A percentile compares a stretch with the other conserved stretches of the same genome.
phyloP scores from a whole-genome alignment of 1,140 invertebrate species.

The Vollenhovia emeryi region DNA sequence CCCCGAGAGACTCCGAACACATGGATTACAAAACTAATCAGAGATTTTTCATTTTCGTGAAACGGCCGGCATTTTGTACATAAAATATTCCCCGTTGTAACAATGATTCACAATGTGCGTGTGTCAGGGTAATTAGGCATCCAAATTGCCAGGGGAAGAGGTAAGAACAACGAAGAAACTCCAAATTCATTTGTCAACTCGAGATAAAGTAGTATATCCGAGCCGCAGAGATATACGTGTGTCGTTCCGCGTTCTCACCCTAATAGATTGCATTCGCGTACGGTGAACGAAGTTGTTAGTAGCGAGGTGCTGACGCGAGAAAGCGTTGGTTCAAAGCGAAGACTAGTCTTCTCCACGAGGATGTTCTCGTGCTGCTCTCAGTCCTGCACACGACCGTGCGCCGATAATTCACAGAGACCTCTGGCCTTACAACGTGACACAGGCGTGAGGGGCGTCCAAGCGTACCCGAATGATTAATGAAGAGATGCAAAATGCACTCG shows the following conservation, averaged over 20 bases:
- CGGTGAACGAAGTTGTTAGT: conserved; percentile 67
- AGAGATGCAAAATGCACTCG: conserved; percentile 63
- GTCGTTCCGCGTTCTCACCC: conserved; percentile 50
- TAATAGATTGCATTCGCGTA: conserved; percentile 57
- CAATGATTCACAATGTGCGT: not conserved
- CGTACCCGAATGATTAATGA: conserved; percentile 67
- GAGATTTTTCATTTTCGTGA: not conserved
- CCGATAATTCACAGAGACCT: conserved; percentile 71
- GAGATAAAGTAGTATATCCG: conserved; percentile 6
- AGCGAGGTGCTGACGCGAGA: conserved; percentile 38
- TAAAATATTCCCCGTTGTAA: not conserved
- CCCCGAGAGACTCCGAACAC: not conserved
- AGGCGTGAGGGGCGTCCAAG: conserved; percentile 56
- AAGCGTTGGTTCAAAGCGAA: conserved; percentile 54
- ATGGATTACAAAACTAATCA: not conserved
- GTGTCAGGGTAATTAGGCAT: not conserved
- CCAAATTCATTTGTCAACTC: conserved; percentile 52
- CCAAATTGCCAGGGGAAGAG: not conserved
- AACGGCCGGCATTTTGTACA: not conserved
- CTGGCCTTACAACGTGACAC: conserved; percentile 66
- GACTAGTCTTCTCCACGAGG: conserved; percentile 18
- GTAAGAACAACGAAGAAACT: not conserved
- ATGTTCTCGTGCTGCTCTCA: conserved; percentile 38
- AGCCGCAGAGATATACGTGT: conserved; percentile 3
- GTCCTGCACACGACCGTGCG: conserved; percentile 36